Base-by-base conservation (phyloP, 2,888 invertebrate species). In the Apocheima hispidaria region DNA sequence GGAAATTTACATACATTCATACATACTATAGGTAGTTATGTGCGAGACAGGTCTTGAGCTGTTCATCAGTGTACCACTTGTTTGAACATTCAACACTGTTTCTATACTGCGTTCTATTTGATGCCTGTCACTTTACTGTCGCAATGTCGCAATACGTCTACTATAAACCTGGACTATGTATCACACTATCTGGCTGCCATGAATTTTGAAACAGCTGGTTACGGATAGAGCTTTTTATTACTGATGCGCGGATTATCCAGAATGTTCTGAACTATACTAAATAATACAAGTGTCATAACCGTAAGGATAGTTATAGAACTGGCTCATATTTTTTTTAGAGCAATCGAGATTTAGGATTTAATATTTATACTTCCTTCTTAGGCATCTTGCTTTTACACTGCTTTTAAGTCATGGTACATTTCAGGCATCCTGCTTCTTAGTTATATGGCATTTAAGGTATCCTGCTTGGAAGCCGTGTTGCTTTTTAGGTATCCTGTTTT, bases 101-200 rank as follows among this genome's bases (percentile, higher is more conserved):
- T 53, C 50, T 16, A 41, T 48, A 40, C 41, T 61, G 12, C 9
- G 50, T 33, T 58, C 33, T 23, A 48, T 61, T 54, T 51, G 60
- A 46, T 35, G 51, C 14, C 44, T 36, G 60, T 44, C 53, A 46
- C 53, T 62, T 59, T 49, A 56, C 43, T 49, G 49, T 46, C 55
- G 50, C 62, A 63, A 54, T 49, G 49, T 46, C 55, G 50, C 62
- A 63, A 54, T 58, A 58, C 54, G 50, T 50, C 53, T 26, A 44
- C 53, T 56, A 69, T 71, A 71, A 71, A 69, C 60, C 55, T 62
- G 36, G 36, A 61, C 65, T 63, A 20, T 14, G 33, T 51, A 60
- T 60, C 36, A 50, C 49, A 56, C 55, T 51, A 61, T 52, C 61
- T 56, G 48, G 18, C 30, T 33, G 53, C 55, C 46, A 55, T 51